Evolutionary conservation across 2,797 vertebrate species (phyloP).

Genomic region (Tarsius wallacei): DNA sequence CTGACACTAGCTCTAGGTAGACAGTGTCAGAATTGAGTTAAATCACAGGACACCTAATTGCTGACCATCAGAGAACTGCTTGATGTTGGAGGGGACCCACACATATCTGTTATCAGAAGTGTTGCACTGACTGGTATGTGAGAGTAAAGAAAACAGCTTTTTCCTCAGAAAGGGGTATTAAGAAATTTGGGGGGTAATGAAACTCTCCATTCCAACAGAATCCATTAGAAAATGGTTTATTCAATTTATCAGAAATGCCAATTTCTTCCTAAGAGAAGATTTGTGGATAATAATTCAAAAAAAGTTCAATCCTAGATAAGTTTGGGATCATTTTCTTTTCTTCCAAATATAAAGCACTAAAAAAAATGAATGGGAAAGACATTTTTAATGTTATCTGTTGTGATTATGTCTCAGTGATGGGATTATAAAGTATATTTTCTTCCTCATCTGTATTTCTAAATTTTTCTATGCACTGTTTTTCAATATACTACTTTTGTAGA

Average conservation of each 20-base stretch:
- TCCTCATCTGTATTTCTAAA: background rate
- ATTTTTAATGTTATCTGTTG: background rate
- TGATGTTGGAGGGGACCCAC: background rate
- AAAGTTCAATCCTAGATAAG: background rate
- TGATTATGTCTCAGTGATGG: constrained; percentile 30
- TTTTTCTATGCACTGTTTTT: background rate
- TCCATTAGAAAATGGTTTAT: constrained; percentile 34
- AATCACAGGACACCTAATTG: background rate
- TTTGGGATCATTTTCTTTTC: background rate
- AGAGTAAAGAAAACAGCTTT: background rate
- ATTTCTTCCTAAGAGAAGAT: background rate
- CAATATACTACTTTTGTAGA: background rate
- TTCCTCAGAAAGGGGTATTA: background rate
- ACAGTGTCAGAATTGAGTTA: background rate
- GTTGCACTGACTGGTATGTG: background rate
- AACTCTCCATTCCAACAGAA: background rate
- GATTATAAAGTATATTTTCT: constrained; percentile 17
- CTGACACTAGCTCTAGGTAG: background rate
- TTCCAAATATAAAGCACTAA: constrained; percentile 30
- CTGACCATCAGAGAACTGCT: background rate
- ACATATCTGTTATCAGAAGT: background rate
- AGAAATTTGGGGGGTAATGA: background rate
- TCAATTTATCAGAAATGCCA: background rate
- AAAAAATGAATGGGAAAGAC: background rate
- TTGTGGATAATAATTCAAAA: background rate